These are phyloP conservation scores for Alfaro cultratus DNA, from an alignment of 2,797 vertebrate species.

Conservation along the genomic window DNA sequence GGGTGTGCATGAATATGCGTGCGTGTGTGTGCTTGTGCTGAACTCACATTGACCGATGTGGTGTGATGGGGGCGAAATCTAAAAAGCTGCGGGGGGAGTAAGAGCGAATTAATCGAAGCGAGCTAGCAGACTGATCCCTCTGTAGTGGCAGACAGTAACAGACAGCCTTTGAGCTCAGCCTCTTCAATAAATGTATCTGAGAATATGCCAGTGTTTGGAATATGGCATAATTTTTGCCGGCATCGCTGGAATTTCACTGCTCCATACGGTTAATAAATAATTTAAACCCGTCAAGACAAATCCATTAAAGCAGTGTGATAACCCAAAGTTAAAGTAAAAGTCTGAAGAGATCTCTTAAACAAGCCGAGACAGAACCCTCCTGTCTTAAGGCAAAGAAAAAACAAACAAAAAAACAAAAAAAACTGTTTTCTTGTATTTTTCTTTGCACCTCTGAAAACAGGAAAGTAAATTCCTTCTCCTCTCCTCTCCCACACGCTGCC, in stretches of 20 bases:
- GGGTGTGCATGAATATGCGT: slow-evolving; percentile 10
- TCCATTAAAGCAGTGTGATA: slow-evolving; percentile 19
- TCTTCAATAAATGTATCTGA: slow-evolving; percentile 39
- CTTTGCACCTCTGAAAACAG: slow-evolving; percentile 29
- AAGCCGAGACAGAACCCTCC: slow-evolving; percentile 5
- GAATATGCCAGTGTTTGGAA: not conserved
- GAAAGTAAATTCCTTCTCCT: slow-evolving; percentile 27
- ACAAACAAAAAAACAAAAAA: not conserved
- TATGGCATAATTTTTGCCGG: not conserved
- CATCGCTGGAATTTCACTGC: slow-evolving; percentile 10
- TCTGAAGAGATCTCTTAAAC: slow-evolving; percentile 26
- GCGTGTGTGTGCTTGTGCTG: slow-evolving; percentile 19
- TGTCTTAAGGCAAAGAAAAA: slow-evolving; percentile 11
- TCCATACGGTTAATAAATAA: slow-evolving; percentile 36
- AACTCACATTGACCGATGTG: slow-evolving; percentile 57
- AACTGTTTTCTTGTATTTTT: slow-evolving; percentile 12
- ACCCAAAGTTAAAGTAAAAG: slow-evolving; percentile 11
- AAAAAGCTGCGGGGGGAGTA: slow-evolving; percentile 42
- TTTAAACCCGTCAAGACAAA: slow-evolving; percentile 25
- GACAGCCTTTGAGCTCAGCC: slow-evolving; percentile 41
- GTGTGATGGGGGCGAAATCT: slow-evolving; percentile 55
- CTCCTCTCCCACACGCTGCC: slow-evolving; percentile 37
- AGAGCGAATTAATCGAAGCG: slow-evolving; percentile 65
- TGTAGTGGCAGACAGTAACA: slow-evolving; percentile 34
- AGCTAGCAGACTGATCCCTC: slow-evolving; percentile 47